Evolutionary conservation across 2,797 vertebrate species (phyloP).

Genomic region (Perodicticus potto): DNA sequence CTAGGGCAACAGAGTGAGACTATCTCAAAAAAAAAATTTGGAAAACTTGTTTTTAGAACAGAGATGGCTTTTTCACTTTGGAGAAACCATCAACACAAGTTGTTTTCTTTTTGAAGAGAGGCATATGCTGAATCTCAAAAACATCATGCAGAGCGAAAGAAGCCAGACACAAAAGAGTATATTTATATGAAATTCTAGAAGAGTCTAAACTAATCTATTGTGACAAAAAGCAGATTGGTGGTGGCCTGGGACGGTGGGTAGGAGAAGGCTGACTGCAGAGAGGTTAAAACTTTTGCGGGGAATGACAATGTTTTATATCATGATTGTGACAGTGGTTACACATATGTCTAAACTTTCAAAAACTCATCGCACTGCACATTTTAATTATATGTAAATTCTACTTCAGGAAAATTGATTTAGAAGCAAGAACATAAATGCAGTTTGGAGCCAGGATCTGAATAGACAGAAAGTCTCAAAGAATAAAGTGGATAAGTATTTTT

Average conservation of each 20-base stretch:
- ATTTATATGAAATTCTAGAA: constrained; percentile 47
- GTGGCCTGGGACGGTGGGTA: constrained; percentile 7
- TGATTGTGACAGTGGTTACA: background rate
- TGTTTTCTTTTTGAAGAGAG: constrained; percentile 52
- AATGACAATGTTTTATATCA: constrained; percentile 8
- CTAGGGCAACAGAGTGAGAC: too few relatives aligned
- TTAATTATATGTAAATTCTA: constrained; percentile 32
- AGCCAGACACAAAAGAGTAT: background rate
- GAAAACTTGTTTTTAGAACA: constrained; percentile 18
- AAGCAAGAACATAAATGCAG: background rate
- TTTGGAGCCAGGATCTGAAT: background rate
- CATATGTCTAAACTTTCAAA: background rate
- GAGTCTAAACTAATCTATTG: background rate
- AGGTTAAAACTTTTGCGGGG: too few relatives aligned
- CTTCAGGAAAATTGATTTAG: constrained; percentile 37
- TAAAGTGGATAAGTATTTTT: background rate
- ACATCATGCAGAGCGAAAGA: background rate
- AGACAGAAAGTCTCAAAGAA: background rate
- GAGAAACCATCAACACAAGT: background rate
- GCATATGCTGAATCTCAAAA: constrained; percentile 17
- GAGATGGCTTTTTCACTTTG: background rate
- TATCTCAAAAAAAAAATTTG: background rate
- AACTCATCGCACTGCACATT: constrained; percentile 5
- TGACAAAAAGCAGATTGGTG: constrained; percentile 41
- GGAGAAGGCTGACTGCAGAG: background rate